phyloP scores from a whole-genome alignment of 2,797 vertebrate species.

The Gouania willdenowi region DNA sequence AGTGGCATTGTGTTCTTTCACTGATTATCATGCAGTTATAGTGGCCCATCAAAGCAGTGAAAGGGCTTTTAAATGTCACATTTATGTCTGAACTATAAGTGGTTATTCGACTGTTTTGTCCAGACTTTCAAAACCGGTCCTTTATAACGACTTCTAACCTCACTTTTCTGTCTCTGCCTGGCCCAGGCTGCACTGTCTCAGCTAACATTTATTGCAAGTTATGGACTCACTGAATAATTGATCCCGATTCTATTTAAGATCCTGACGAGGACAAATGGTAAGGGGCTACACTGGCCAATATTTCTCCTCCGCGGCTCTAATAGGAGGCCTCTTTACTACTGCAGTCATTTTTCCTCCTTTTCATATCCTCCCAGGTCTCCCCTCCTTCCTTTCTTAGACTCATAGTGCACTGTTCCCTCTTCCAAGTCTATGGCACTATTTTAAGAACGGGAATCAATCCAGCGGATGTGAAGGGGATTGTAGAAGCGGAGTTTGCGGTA shows the following conservation, averaged over 20 bases:
- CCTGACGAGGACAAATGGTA: slow-evolving; percentile 69
- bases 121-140: slow-evolving; percentile 32
- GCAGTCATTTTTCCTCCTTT: slow-evolving; percentile 50
- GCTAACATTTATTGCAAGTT: slow-evolving; percentile 71
- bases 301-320: slow-evolving; percentile 62
- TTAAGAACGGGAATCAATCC: slow-evolving; percentile 60
- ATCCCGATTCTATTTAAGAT: slow-evolving; percentile 73
- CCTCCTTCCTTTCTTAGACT: slow-evolving; percentile 33
- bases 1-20: slow-evolving; percentile 14
- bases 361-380: slow-evolving; percentile 36
- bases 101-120: slow-evolving; percentile 40
- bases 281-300: slow-evolving; percentile 57
- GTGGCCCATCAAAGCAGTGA: slow-evolving; percentile 21
- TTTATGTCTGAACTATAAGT: slow-evolving; percentile 22
- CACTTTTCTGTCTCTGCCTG: slow-evolving; percentile 8
- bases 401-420: slow-evolving; percentile 16
- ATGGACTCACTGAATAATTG: slow-evolving; percentile 71
- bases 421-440: slow-evolving; percentile 48
- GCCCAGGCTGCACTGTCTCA: slow-evolving; percentile 39
- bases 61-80: slow-evolving; percentile 38
- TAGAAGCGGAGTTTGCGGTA: slow-evolving; percentile 24
- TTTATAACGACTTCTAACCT: slow-evolving; percentile 29
- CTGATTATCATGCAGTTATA: slow-evolving; percentile 9
- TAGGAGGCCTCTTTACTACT: slow-evolving; percentile 47
- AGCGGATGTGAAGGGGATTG: slow-evolving; percentile 37